Evolutionary conservation across 2,113 vertebrate genomes (phyloP).

Genomic region (Tinamus guttatus): DNA sequence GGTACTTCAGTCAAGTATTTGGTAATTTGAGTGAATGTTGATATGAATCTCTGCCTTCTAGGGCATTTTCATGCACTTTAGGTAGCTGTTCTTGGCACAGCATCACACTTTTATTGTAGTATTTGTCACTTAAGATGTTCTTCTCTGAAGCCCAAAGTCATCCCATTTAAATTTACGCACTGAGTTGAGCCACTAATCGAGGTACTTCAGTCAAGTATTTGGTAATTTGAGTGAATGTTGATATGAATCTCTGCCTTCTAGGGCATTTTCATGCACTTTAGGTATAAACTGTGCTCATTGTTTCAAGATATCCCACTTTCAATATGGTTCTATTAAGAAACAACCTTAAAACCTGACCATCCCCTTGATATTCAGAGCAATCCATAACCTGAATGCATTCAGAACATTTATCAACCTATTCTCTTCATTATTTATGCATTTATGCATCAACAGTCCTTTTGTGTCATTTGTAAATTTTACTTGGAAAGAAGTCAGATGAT

Average conservation of each 20-base stretch:
- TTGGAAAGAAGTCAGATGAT: neutral
- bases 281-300: neutral
- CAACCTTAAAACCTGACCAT: neutral
- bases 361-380: neutral
- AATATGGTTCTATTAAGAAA: fast-evolving
- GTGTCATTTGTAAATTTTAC: neutral
- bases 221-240: neutral
- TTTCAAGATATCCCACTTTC: neutral
- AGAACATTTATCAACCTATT: neutral
- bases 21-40: neutral
- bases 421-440: neutral
- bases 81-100: neutral
- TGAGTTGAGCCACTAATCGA: neutral
- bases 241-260: neutral
- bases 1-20: neutral
- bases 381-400: neutral
- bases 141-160: neutral
- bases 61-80: neutral
- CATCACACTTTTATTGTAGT: neutral
- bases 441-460: neutral
- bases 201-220: neutral
- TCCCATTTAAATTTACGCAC: neutral
- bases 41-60: neutral
- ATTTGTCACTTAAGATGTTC: neutral
- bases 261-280: neutral